Evolutionary conservation across 2,797 vertebrate species (phyloP), one percentile per base, ranked within the genome.

Genomic region (Mus minutoides): DNA sequence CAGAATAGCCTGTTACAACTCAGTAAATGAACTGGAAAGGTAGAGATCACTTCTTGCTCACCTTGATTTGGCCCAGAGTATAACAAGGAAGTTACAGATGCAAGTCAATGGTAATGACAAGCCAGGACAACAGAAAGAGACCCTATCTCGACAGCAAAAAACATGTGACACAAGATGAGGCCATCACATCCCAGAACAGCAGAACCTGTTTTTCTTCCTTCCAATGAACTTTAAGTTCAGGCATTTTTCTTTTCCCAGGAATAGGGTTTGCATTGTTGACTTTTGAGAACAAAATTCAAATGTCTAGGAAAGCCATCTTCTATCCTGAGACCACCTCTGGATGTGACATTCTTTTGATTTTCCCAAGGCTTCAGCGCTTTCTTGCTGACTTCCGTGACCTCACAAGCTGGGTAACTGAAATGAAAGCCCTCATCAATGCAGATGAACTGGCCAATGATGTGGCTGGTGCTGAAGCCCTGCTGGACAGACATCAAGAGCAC

Each of bases 321-420:
- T 16, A 4, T 54, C n/a, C 2, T 49, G 19, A 37, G 19, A 37
- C 9, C 43, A 37, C 54, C 10, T 4, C 37, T 43, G 19, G 37
- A 17, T 3, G 11, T 77, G 58, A 52, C 34, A 43, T 37, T 3
- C 4, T 40, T 87, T 16, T 91, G 86, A 14, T 71, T 95, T 95
- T 95, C 79, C 21, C 4, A 94, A 99, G 99, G 96, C 98, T 99
- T 90, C 99, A 99, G 98, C 99, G 99, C 56, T 99, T 99, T 98
- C 99, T 99, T 0, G 99, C 99, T 0, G 99, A 99, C 98, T 99
- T 99, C 98, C 99, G 99, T 54, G 99, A 99, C 98, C 99, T 99
- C 97, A 99, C 99, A 86, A 99, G 99, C 99, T 99, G 99, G 99
- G 99, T 99, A 96, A 99, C 99, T 0, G 99, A 99, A 98, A 99